A percentile compares a stretch with the other conserved stretches of the same genome.
Conservation (phyloP, 2,113 vertebrate species). For the Oenanthe melanoleuca region DNA sequence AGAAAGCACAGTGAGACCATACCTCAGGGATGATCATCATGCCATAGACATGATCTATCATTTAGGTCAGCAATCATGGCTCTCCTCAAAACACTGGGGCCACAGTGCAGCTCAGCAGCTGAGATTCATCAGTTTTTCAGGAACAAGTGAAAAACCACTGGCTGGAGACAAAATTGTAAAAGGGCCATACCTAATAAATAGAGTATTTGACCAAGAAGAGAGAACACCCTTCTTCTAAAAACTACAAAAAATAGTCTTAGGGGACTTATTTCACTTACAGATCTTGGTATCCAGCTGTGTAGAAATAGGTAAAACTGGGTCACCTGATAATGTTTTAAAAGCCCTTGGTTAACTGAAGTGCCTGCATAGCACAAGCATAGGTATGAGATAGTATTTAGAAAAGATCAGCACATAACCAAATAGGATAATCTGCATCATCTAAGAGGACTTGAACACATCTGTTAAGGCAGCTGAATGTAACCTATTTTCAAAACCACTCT, state of each 20-base stretch:
- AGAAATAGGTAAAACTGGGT: not conserved
- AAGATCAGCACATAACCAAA: fast-evolving
- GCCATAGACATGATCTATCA: not conserved
- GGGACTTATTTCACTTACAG: not conserved
- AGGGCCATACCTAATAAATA: not conserved
- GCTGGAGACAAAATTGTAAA: not conserved
- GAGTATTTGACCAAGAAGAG: not conserved
- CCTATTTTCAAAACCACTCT: not conserved
- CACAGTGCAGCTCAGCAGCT: not conserved
- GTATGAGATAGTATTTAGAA: not conserved
- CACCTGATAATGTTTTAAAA: not conserved
- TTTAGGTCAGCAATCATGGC: not conserved
- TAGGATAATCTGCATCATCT: not conserved
- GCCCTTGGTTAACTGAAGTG: not conserved
- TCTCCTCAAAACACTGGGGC: not conserved
- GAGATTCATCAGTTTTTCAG: not conserved
- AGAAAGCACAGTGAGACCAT: not conserved
- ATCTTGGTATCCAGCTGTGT: not conserved
- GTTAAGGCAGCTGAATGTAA: not conserved
- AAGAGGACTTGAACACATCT: not conserved
- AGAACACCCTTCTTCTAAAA: not conserved
- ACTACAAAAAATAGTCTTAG: not conserved
- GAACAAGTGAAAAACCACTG: not conserved
- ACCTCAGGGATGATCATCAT: not conserved
- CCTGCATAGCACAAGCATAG: not conserved